Conservation (phyloP, 2,113 vertebrate species). For the Neodon shergylaensis region DNA sequence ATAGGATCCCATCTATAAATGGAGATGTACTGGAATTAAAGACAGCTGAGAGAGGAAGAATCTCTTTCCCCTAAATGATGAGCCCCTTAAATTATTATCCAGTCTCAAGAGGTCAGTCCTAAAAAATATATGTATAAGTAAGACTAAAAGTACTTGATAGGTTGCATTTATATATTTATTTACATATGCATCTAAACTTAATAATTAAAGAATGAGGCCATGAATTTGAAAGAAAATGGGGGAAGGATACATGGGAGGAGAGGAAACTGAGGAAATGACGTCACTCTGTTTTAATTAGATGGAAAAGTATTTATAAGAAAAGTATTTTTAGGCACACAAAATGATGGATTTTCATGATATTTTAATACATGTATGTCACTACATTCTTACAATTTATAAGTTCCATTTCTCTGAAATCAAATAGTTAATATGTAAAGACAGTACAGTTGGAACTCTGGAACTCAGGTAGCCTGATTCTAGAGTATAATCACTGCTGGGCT, state of each 20-base stretch:
- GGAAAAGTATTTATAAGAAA: not conserved
- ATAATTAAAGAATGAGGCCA: not conserved
- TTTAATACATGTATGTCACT: not conserved
- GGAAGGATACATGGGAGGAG: not conserved
- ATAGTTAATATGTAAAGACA: not conserved
- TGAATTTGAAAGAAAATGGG: not conserved
- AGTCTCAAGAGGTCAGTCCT: not conserved
- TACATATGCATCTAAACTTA: not conserved
- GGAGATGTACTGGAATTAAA: not conserved
- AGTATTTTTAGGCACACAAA: not conserved
- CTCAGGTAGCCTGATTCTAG: not conserved
- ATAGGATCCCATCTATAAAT: not conserved
- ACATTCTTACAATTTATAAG: not conserved
- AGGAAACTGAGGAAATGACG: not conserved
- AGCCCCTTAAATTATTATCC: not conserved
- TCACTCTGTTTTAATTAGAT: not conserved
- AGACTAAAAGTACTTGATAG: not conserved
- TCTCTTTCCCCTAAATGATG: not conserved
- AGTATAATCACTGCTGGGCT: not conserved
- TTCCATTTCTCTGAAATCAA: not conserved
- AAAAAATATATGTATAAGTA: not conserved
- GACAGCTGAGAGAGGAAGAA: not conserved
- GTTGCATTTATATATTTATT: not conserved
- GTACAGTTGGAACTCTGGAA: not conserved
- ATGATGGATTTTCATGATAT: not conserved